Percentiles rank a stretch among this genome's conserved stretches.
Conservation (phyloP, 2,113 vertebrate species). For the Morone chrysops region DNA sequence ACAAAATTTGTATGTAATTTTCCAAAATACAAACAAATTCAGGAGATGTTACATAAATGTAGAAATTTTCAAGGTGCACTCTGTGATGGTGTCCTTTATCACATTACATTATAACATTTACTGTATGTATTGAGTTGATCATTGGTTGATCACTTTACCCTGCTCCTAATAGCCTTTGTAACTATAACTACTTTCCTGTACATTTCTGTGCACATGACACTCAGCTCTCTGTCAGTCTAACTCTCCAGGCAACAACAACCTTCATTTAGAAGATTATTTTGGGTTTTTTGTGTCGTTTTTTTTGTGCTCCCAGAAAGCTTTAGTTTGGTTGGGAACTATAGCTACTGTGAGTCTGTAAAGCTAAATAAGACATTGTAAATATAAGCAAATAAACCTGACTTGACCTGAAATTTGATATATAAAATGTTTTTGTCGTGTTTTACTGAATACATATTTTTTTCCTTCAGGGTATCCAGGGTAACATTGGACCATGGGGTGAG, state of each 20-base stretch:
- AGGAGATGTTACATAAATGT: no score
- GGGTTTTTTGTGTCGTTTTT: neutral
- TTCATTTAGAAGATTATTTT: neutral
- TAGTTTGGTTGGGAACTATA: neutral
- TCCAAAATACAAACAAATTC: no score
- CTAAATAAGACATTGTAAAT: neutral
- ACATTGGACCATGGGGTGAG: slow-evolving; percentile 81
- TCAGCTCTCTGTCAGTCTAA: neutral
- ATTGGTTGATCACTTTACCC: neutral
- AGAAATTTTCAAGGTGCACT: no score
- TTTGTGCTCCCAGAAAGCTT: neutral
- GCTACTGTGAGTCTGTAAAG: neutral
- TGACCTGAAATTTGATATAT: neutral
- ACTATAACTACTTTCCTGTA: neutral
- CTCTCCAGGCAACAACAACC: neutral
- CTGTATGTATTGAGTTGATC: neutral
- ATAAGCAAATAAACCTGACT: neutral
- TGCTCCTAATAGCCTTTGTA: neutral
- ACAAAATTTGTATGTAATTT: no score
- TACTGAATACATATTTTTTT: neutral
- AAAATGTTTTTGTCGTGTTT: neutral
- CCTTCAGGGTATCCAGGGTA: slow-evolving; percentile 80
- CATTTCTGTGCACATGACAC: neutral
- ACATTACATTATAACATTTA: neutral
- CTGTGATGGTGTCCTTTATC: no score